A percentile compares a stretch with the other conserved stretches of the same genome.
phyloP scores from a whole-genome alignment of 2,888 invertebrate species.

The Melinopterus prodromus region DNA sequence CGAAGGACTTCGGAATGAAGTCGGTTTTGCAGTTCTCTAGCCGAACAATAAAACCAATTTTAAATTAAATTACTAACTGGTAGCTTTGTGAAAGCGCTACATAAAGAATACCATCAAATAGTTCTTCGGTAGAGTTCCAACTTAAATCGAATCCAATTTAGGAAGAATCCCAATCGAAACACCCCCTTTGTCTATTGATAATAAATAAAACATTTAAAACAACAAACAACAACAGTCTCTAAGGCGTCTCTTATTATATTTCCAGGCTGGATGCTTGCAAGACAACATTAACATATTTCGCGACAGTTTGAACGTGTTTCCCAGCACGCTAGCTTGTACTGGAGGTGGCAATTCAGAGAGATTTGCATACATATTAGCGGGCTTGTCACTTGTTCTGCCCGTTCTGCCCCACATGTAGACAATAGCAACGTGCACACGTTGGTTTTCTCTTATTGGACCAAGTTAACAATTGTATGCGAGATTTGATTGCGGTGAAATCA shows the following conservation, averaged over 20 bases:
- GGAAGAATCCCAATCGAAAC: too few species aligned
- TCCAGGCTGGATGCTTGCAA: neutral
- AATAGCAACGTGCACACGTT: neutral
- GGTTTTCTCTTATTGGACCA: neutral
- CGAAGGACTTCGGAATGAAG: too few species aligned
- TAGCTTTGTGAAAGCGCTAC: too few species aligned
- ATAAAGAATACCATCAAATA: too few species aligned
- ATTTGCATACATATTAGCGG: constrained; percentile 4
- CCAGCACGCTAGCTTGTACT: neutral
- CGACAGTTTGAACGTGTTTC: neutral
- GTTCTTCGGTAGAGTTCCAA: too few species aligned
- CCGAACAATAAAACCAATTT: too few species aligned
- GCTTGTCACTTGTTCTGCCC: neutral
- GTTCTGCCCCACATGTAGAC: neutral
- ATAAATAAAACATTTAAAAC: too few species aligned
- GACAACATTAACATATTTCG: neutral
- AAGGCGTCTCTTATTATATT: neutral
- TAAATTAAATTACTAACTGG: too few species aligned
- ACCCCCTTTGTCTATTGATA: too few species aligned
- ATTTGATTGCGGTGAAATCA: neutral
- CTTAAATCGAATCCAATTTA: too few species aligned
- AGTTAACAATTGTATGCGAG: neutral
- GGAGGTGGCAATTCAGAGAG: neutral
- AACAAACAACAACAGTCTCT: neutral
- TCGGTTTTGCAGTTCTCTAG: too few species aligned